Evolutionary conservation across 1,140 invertebrate genomes (phyloP).

Genomic region (Drosophila ohnishii): DNA sequence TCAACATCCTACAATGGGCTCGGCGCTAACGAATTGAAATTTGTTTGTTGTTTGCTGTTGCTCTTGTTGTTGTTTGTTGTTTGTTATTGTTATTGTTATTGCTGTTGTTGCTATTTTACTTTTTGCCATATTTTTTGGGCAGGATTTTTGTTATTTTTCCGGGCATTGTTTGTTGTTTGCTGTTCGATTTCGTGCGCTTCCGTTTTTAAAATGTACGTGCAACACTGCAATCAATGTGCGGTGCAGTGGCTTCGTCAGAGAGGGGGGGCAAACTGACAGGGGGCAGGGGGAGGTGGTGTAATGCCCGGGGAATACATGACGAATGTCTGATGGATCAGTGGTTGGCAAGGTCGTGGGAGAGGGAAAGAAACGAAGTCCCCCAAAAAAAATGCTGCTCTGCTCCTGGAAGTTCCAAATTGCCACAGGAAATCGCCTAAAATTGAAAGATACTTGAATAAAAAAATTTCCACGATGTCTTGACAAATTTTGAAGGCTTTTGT

Average conservation of each 20-base stretch:
- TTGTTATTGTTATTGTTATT: constrained; percentile 18
- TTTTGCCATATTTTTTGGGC: constrained; percentile 3
- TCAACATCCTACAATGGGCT: constrained; percentile 39
- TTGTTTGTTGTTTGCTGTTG: constrained; percentile 45
- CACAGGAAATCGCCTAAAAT: constrained; percentile 10
- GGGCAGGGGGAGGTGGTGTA: background rate
- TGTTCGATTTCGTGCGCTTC: constrained; percentile 70
- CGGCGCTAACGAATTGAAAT: constrained; percentile 73
- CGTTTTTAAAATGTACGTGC: constrained; percentile 63
- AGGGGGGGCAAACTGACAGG: background rate
- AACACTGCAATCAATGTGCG: constrained; percentile 50
- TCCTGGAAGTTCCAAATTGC: background rate
- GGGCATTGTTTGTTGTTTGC: constrained; percentile 64
- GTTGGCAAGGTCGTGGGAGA: constrained; percentile 9
- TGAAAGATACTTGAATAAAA: background rate
- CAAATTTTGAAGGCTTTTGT: background rate
- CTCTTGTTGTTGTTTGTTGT: constrained; percentile 26
- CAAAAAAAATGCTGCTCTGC: background rate
- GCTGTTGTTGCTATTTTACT: constrained; percentile 17
- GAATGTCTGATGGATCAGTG: constrained; percentile 42
- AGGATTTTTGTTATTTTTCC: constrained; percentile 37
- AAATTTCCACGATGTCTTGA: background rate
- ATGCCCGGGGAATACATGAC: constrained; percentile 43
- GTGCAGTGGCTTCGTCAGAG: constrained; percentile 9
- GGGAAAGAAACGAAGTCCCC: background rate